Evolutionary conservation across 2,888 invertebrate genomes (phyloP), one percentile per base, ranked within the genome.

Genomic region (Dorcus parallelipipedus): DNA sequence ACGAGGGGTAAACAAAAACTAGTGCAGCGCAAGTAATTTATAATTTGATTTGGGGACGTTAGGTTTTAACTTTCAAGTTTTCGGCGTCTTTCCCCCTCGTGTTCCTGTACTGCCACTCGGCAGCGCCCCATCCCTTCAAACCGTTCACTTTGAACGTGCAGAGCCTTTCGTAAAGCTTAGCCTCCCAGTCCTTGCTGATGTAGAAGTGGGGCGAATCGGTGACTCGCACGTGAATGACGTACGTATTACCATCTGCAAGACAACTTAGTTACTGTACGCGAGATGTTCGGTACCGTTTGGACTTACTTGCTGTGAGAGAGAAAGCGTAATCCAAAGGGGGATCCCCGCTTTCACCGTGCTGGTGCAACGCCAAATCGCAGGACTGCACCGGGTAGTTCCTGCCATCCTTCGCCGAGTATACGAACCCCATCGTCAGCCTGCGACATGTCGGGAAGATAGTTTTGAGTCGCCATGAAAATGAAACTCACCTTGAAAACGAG

Each of bases 91-190:
- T 70, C 52, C 75, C 71, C 60, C 64, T 54, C 7, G 77, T 69
- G 62, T 86, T 83, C 64, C 85, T 81, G 68, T 87, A 88, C 52
- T 85, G 82, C 83, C 86, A 87, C 70, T 89, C 88, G 0, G 83
- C 81, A 58, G 85, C 82, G 0, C 87, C 87, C 76, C 84, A 84
- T 0, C 87, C 89, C 60, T 80, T 81, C 0, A 83, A 69, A 0
- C 85, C 87, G 69, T 88, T 86, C 2, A 87, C 81, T 48, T 80
- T 78, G 57, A 83, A 85, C 8, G 75, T 76, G 58, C 82, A 83
- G 77, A 86, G 81, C 48, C 84, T 76, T 68, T 87, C 86, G 54
- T 84, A 80, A 52, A 87, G 75, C 67, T 83, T 81, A 0, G 83
- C 78, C 63, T 85, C 85, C 75, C 83, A 81, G 14, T 82, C 80